Percentiles rank a stretch among this genome's conserved stretches.
Evolutionary conservation across 2,113 vertebrate species (phyloP).

Genomic region (Macquaria australasica): DNA sequence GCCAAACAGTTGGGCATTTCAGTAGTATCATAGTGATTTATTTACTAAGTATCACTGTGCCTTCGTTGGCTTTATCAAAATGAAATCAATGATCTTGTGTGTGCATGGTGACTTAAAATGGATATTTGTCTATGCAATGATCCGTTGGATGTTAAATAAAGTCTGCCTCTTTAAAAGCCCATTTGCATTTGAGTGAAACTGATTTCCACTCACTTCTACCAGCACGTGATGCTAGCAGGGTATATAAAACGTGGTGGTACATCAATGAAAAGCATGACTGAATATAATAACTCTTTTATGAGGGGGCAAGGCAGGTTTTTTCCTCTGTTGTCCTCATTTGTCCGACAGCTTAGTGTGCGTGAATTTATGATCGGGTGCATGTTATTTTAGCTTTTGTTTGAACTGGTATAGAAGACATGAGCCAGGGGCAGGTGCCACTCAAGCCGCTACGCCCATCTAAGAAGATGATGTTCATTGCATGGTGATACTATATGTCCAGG

Average conservation of each 20-base stretch:
- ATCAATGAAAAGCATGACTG: slow-evolving; percentile 30
- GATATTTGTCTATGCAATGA: not conserved
- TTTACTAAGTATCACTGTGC: not conserved
- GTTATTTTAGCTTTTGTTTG: slow-evolving; percentile 26
- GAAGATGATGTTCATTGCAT: not conserved
- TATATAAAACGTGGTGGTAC: slow-evolving; percentile 9
- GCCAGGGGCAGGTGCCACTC: slow-evolving; percentile 26
- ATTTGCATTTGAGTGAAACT: slow-evolving; percentile 4
- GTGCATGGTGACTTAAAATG: not conserved
- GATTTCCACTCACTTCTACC: not conserved
- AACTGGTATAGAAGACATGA: not conserved
- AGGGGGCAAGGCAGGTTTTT: not conserved
- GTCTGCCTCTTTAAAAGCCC: slow-evolving; percentile 8
- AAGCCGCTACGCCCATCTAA: not conserved
- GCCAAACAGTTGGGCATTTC: not conserved
- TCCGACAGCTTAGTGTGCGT: slow-evolving; percentile 10
- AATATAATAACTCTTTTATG: slow-evolving; percentile 34
- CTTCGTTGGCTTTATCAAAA: not conserved
- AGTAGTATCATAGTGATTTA: not conserved
- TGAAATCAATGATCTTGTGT: not conserved
- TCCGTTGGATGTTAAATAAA: not conserved
- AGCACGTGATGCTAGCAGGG: not conserved
- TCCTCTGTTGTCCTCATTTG: slow-evolving; percentile 24
- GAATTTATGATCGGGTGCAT: slow-evolving; percentile 1
- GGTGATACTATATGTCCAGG: not conserved